Conservation (phyloP, 2,888 invertebrate species). For the Lucinisca nassula region DNA sequence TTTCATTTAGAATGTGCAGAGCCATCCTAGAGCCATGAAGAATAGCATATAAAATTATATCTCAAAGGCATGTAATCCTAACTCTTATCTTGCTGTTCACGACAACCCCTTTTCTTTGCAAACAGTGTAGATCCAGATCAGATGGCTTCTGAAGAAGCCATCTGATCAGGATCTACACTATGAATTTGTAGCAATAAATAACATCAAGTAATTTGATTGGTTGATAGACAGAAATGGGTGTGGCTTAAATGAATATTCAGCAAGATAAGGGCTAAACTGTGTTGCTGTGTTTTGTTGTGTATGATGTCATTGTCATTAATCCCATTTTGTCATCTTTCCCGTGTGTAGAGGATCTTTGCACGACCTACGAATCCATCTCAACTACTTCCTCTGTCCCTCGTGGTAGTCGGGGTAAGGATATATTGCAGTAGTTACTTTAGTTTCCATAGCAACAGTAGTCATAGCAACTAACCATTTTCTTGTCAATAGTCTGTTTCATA, state of each 20-base stretch:
- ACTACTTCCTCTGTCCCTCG: conserved; percentile 16
- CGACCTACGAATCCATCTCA: conserved; percentile 12
- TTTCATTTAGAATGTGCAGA: too few species aligned
- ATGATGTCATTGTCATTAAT: neutral
- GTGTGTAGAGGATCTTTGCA: conserved; percentile 7
- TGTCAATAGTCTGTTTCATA: neutral
- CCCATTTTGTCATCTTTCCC: neutral
- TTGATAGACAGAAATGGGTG: neutral
- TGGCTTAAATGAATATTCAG: too few species aligned
- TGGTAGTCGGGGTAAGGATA: conserved; percentile 22
- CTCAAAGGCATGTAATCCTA: too few species aligned
- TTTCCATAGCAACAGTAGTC: neutral
- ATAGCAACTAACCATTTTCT: neutral
- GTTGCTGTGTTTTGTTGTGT: neutral
- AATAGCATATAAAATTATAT: too few species aligned
- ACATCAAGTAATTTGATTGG: neutral
- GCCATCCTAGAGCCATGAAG: too few species aligned
- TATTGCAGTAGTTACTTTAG: neutral
- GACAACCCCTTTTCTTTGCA: too few species aligned
- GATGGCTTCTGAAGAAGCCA: too few species aligned
- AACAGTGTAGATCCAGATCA: too few species aligned
- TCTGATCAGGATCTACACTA: neutral
- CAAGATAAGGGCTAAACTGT: too few species aligned
- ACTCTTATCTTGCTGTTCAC: too few species aligned
- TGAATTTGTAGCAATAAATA: neutral